phyloP scores from a whole-genome alignment of 2,113 vertebrate species.

The Xyrauchen texanus region DNA sequence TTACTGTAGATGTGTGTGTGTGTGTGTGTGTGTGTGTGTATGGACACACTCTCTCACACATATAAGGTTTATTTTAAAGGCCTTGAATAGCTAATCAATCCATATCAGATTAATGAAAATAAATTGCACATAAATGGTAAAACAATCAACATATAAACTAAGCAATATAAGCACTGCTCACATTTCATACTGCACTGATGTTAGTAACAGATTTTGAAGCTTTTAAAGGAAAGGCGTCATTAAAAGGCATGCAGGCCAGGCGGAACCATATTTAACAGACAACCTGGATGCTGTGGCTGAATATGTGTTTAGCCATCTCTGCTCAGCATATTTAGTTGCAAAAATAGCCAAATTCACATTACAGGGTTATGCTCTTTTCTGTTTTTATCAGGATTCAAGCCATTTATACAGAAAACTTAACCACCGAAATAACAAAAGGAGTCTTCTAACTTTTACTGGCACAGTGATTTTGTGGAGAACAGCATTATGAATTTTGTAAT shows the following conservation, averaged over 20 bases:
- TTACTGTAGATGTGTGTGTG: no score
- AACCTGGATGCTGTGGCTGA: not conserved
- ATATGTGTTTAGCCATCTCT: not conserved
- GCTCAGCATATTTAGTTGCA: not conserved
- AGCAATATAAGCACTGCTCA: not conserved
- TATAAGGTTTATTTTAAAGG: no score
- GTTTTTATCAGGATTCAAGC: slow-evolving; percentile 6
- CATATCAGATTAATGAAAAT: no score
- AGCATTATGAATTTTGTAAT: not conserved
- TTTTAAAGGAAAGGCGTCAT: slow-evolving; percentile 15
- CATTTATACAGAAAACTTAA: slow-evolving; percentile 1
- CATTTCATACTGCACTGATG: not conserved
- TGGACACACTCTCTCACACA: no score
- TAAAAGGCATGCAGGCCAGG: slow-evolving; percentile 10
- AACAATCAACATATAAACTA: not conserved
- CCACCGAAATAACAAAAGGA: slow-evolving; percentile 14
- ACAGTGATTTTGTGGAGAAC: not conserved
- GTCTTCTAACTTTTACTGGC: slow-evolving; percentile 17
- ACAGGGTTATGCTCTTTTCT: slow-evolving; percentile 31
- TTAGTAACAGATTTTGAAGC: slow-evolving; percentile 1
- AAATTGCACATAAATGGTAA: not conserved
- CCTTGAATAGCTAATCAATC: no score
- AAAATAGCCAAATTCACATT: slow-evolving; percentile 30
- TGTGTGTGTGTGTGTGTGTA: no score
- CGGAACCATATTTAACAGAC: slow-evolving; percentile 15